Evolutionary conservation across 2,797 vertebrate genomes (phyloP).

Genomic region (Fratercula arctica): DNA sequence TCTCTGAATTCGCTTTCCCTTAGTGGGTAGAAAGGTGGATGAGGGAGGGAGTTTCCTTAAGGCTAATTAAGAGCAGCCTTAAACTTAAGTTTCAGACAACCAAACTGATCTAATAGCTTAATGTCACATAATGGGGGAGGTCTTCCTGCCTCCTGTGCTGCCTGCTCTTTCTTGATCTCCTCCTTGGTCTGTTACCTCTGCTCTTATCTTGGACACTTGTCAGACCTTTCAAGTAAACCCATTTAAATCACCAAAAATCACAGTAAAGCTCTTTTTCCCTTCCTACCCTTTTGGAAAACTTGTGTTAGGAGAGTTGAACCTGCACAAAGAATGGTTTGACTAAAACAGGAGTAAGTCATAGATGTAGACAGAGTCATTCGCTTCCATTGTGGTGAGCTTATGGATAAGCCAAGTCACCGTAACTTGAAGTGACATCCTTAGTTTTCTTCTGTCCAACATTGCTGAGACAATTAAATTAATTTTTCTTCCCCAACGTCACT

Average conservation of each 20-base stretch:
- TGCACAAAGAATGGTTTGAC: background rate
- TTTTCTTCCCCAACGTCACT: background rate
- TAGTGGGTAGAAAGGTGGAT: background rate
- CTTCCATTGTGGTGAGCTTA: background rate
- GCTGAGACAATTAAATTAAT: background rate
- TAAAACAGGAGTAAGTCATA: background rate
- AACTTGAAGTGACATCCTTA: background rate
- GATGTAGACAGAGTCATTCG: accelerated
- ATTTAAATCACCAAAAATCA: background rate
- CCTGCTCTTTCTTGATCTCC: background rate
- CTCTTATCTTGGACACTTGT: background rate
- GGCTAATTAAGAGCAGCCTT: background rate
- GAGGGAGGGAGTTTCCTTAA: background rate
- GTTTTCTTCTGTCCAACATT: background rate
- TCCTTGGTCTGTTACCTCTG: background rate
- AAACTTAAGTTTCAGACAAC: background rate
- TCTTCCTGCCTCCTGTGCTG: background rate
- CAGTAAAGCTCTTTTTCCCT: background rate
- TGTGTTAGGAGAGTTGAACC: background rate
- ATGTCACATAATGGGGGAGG: background rate
- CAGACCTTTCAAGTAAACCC: background rate
- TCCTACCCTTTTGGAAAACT: background rate
- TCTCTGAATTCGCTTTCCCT: background rate
- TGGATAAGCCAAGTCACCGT: background rate
- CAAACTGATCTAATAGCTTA: background rate